phyloP scores from a whole-genome alignment of 2,797 vertebrate species.

The Rhinella marina region DNA sequence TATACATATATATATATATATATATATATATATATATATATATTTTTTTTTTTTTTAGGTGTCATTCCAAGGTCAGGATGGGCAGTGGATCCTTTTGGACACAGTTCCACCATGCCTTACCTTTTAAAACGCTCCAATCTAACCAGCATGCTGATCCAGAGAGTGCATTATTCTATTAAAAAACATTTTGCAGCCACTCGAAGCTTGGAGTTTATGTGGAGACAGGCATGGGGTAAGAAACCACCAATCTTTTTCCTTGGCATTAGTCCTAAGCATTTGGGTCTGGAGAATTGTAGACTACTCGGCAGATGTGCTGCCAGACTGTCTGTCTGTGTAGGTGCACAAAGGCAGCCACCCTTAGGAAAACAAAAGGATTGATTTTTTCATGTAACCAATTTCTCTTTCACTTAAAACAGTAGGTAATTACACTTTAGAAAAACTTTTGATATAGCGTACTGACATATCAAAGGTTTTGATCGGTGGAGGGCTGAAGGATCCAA shows the following conservation, averaged over 20 bases:
- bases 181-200: conserved; percentile 92
- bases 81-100: conserved; percentile 95
- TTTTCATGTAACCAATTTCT: background rate
- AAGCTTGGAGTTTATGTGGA: conserved; percentile 98
- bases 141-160: conserved; percentile 97
- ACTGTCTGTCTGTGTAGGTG: background rate
- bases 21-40: conserved; percentile 4
- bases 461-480: no score
- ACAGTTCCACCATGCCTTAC: conserved; percentile 96
- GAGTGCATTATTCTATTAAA: conserved; percentile 95
- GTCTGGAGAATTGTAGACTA: background rate
- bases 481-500: no score
- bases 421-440: no score
- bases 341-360: rapidly evolving
- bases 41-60: conserved; percentile 74
- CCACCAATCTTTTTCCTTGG: conserved; percentile 27
- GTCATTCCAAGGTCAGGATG: conserved; percentile 87
- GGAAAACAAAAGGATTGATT: background rate
- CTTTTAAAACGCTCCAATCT: conserved; percentile 91
- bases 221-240: conserved; percentile 92
- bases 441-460: no score
- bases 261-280: conserved; percentile 18
- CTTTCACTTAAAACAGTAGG: background rate
- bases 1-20: background rate
- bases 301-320: conserved; percentile 5